Evolutionary conservation across 2,113 vertebrate species (phyloP).

Genomic region (Zosterops borbonicus): DNA sequence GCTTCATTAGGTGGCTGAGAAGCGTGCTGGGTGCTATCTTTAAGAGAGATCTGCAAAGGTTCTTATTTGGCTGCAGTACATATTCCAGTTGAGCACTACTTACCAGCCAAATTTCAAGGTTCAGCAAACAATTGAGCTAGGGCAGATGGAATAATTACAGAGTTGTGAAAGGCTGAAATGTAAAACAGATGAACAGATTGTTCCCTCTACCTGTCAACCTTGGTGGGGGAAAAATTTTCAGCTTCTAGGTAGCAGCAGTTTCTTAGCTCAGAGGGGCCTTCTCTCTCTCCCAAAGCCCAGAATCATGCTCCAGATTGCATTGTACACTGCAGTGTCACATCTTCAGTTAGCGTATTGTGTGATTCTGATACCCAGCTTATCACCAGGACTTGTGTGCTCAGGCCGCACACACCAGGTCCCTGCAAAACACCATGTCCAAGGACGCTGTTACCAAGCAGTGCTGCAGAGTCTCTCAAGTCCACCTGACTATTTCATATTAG

Average conservation of each 20-base stretch:
- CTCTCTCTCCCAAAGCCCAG: not conserved
- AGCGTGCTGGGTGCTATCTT: not conserved
- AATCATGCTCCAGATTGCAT: not conserved
- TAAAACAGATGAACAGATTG: not conserved
- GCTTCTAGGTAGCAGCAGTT: not conserved
- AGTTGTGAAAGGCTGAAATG: constrained; percentile 1
- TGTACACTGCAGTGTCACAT: not conserved
- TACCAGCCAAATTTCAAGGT: constrained; percentile 21
- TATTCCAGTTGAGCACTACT: not conserved
- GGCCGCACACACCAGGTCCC: not conserved
- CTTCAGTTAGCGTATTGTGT: not conserved
- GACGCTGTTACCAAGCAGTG: not conserved
- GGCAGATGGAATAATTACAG: not conserved
- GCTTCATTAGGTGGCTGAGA: not conserved
- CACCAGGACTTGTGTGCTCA: not conserved
- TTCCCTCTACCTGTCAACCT: not conserved
- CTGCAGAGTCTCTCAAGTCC: not conserved
- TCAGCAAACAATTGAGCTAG: constrained; percentile 13
- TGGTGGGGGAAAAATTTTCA: not conserved
- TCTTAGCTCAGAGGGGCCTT: not conserved
- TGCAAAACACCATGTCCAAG: not conserved
- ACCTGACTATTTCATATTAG: not conserved
- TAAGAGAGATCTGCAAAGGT: not conserved
- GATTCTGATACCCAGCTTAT: not conserved
- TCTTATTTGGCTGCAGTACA: not conserved